These are phyloP conservation scores for Acanthurus lineatus DNA, from an alignment of 2,797 vertebrate genomes.

Conservation along the genomic window DNA sequence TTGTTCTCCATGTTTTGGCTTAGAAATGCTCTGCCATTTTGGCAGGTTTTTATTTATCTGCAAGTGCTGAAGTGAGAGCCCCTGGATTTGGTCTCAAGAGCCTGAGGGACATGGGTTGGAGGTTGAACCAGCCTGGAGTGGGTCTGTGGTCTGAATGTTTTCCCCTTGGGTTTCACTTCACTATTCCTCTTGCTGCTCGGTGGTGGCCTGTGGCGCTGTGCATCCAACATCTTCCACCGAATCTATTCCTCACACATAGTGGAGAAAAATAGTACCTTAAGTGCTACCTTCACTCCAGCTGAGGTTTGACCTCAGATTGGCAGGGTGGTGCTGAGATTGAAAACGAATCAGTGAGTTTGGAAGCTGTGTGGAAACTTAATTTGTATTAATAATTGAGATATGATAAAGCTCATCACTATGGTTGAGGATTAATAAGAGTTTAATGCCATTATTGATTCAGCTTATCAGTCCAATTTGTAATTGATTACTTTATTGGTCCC, in stretches of 20 bases:
- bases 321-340: constrained; percentile 12
- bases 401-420: too few species aligned
- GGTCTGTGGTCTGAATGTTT: constrained; percentile 54
- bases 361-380: neutral
- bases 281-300: constrained; percentile 2
- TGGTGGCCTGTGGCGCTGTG: constrained; percentile 24
- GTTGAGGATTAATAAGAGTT: constrained; percentile 25
- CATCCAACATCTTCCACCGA: constrained; percentile 18
- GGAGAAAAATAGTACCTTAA: constrained; percentile 15
- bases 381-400: neutral
- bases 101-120: constrained; percentile 62
- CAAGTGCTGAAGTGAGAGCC: constrained; percentile 67
- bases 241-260: constrained; percentile 31
- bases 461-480: too few species aligned
- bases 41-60: constrained; percentile 75
- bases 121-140: constrained; percentile 66
- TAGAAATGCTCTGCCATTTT: constrained; percentile 68
- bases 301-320: constrained; percentile 33
- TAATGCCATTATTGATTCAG: too few species aligned
- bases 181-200: constrained; percentile 28
- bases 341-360: constrained; percentile 16
- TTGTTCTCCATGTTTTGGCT: constrained; percentile 74
- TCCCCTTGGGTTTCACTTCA: constrained; percentile 36
- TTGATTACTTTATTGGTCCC: too few species aligned
- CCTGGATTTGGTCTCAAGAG: constrained; percentile 69